Percentiles rank a stretch among this genome's conserved stretches.
These are phyloP conservation scores for Lordiphosa fenestrarum DNA, from an alignment of 2,888 invertebrate species.

Conservation along the genomic window DNA sequence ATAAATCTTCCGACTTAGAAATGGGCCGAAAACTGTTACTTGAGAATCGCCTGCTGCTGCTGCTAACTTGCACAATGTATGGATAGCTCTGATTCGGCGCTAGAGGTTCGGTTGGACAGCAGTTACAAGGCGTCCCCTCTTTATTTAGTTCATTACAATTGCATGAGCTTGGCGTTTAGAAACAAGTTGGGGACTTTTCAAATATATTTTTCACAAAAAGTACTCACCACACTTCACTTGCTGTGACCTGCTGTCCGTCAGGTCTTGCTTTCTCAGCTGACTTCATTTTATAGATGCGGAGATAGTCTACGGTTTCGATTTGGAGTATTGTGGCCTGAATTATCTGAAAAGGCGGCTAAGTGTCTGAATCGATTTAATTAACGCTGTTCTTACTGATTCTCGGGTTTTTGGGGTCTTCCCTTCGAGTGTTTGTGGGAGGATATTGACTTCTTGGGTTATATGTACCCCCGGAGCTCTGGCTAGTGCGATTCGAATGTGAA, in stretches of 20 bases:
- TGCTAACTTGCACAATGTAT: conserved; percentile 1
- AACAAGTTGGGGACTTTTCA: no score
- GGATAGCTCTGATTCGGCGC: neutral
- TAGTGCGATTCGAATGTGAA: neutral
- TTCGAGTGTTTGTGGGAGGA: neutral
- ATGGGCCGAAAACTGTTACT: neutral
- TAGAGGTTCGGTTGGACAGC: neutral
- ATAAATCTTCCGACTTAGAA: neutral
- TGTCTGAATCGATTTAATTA: no score
- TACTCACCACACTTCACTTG: neutral
- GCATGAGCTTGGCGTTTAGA: neutral
- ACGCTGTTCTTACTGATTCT: neutral
- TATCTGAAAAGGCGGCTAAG: neutral
- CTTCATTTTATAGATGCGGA: neutral
- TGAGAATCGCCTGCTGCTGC: neutral
- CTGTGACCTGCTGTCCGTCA: neutral
- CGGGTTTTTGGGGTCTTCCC: neutral
- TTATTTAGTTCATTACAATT: neutral
- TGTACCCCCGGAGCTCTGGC: no score
- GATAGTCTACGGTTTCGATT: neutral
- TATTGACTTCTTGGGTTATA: neutral
- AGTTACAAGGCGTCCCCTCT: neutral
- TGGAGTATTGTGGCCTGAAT: neutral
- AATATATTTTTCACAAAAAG: no score
- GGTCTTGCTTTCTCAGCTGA: neutral